Percentiles rank a stretch among this genome's conserved stretches.
Evolutionary conservation across 2,797 vertebrate genomes (phyloP).

Genomic region (Pygocentrus nattereri): DNA sequence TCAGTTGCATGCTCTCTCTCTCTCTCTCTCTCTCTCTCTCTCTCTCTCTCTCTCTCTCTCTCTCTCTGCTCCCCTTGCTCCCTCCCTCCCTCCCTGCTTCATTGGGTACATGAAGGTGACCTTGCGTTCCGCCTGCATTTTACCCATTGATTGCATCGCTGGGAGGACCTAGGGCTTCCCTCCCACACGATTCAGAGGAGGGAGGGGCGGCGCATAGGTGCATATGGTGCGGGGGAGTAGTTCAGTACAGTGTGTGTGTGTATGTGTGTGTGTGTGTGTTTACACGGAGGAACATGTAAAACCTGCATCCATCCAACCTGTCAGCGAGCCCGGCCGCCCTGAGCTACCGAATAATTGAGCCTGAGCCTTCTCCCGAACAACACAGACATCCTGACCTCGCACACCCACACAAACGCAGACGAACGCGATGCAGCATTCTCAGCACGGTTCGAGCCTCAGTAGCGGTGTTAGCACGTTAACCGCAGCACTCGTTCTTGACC

Average conservation of each 20-base stretch:
- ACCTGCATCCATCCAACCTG: constrained; percentile 59
- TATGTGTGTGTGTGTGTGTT: constrained; percentile 44
- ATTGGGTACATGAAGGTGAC: constrained; percentile 63
- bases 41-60: background rate
- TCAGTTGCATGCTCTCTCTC: background rate
- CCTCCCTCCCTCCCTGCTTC: background rate
- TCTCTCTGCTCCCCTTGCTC: background rate
- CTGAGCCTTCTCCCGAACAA: constrained; percentile 51
- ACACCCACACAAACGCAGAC: constrained; percentile 23
- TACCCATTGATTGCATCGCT: constrained; percentile 61
- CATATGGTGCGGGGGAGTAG: constrained; percentile 60
- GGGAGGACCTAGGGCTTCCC: constrained; percentile 64
- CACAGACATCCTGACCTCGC: constrained; percentile 41
- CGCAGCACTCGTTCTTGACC: background rate
- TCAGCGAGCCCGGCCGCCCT: constrained; percentile 51
- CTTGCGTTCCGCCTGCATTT: constrained; percentile 63
- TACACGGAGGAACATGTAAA: constrained; percentile 52
- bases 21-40: background rate
- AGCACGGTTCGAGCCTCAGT: background rate
- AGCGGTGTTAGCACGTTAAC: background rate
- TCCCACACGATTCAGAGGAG: constrained; percentile 61
- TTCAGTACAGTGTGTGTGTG: constrained; percentile 38
- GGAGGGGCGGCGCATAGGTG: constrained; percentile 57
- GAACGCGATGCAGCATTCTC: constrained; percentile 11
- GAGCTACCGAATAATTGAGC: constrained; percentile 59